Conservation (phyloP, 2,888 invertebrate species). For the Girardia tigrina region DNA sequence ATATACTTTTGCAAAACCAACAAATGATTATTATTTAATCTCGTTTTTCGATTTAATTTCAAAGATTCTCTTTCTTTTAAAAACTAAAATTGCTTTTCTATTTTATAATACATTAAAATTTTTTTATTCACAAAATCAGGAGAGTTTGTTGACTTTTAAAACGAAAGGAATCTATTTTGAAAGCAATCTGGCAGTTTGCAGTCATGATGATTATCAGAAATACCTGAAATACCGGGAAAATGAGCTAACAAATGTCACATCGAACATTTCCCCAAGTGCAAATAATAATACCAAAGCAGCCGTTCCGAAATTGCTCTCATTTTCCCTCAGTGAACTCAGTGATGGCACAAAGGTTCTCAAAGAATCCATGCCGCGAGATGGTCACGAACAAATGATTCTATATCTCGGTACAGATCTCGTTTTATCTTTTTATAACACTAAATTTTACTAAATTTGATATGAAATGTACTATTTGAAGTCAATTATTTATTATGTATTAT, state of each 20-base stretch:
- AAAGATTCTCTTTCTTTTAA: no score
- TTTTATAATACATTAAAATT: neutral
- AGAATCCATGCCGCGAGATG: constrained; percentile 5
- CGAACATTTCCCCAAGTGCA: neutral
- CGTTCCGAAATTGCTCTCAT: neutral
- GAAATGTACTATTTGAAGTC: no score
- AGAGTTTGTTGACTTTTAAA: constrained; percentile 6
- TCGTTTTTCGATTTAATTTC: no score
- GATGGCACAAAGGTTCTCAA: constrained; percentile 2
- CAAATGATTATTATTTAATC: no score
- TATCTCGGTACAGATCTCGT: no score
- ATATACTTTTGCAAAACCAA: no score
- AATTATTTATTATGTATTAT: no score
- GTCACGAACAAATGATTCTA: neutral
- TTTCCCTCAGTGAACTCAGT: neutral
- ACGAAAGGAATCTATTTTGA: constrained; percentile 12
- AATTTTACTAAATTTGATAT: no score
- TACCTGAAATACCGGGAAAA: neutral
- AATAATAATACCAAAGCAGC: neutral
- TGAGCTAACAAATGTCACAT: neutral
- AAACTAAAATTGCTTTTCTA: neutral
- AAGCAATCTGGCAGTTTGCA: constrained; percentile 2
- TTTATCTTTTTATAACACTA: no score
- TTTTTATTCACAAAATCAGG: no score
- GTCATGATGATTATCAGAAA: neutral